phyloP scores from a whole-genome alignment of 2,113 vertebrate genomes.

The Meleagris gallopavo region DNA sequence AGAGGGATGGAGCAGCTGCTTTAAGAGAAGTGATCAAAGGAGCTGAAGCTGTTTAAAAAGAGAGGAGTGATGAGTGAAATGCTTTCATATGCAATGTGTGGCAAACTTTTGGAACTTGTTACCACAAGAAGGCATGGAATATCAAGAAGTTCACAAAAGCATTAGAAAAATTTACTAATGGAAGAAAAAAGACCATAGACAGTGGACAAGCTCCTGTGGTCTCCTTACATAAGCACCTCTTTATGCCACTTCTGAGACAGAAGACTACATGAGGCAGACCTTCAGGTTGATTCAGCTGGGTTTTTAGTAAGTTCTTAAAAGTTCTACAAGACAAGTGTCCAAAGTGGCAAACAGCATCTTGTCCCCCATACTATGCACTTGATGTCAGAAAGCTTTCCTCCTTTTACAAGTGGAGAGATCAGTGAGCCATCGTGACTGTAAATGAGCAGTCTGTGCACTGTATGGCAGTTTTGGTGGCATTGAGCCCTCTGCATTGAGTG shows the following conservation, averaged over 20 bases:
- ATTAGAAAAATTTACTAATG: neutral
- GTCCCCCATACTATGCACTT: neutral
- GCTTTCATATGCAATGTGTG: neutral
- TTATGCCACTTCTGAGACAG: neutral
- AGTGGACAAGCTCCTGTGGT: neutral
- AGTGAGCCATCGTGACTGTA: fast-evolving
- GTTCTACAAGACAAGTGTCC: neutral
- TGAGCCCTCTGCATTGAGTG: neutral
- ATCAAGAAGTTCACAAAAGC: neutral
- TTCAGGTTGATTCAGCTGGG: neutral
- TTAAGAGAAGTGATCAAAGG: neutral
- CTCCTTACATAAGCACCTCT: neutral
- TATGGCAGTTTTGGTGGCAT: neutral
- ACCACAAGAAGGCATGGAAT: neutral
- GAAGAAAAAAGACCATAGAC: neutral
- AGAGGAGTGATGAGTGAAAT: neutral
- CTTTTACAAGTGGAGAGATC: neutral
- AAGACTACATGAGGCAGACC: neutral
- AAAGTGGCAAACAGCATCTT: neutral
- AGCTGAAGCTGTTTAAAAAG: neutral
- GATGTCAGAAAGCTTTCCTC: neutral
- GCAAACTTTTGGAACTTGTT: neutral
- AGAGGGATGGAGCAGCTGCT: neutral
- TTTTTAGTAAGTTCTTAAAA: neutral
- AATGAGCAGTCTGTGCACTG: neutral